These are phyloP conservation scores for Metaphire vulgaris DNA, from an alignment of 1,140 invertebrate genomes.

Conservation along the genomic window DNA sequence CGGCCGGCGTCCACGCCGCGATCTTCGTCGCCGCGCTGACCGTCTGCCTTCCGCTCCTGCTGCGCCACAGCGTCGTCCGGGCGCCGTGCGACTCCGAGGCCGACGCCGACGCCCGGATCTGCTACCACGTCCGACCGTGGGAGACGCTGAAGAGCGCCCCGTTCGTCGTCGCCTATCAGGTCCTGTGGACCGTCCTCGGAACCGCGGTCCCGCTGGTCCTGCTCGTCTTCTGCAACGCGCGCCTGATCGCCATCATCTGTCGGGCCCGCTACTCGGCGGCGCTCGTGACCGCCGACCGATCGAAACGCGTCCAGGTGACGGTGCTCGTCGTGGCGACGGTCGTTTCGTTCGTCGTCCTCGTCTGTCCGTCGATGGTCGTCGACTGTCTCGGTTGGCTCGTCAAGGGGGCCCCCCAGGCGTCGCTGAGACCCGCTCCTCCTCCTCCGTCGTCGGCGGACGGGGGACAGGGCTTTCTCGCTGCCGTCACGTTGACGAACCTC, in stretches of 20 bases:
- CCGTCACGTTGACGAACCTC: conserved; percentile 14
- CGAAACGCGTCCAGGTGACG: not conserved
- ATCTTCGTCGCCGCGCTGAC: not conserved
- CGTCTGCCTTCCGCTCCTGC: conserved; percentile 5
- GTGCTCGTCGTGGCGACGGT: conserved; percentile 19
- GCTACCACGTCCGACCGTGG: not conserved
- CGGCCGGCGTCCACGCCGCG: not conserved
- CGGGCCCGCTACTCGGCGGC: not conserved
- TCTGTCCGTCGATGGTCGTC: conserved; percentile 28
- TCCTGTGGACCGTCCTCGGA: conserved; percentile 20
- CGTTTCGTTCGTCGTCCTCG: conserved; percentile 23
- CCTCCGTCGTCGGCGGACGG: too few relatives aligned
- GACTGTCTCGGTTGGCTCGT: not conserved
- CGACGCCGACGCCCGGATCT: not conserved
- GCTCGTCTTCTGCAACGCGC: conserved; percentile 27
- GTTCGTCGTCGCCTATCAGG: conserved; percentile 5
- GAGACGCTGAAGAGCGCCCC: not conserved
- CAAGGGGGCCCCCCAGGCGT: too few relatives aligned
- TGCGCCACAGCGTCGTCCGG: not conserved
- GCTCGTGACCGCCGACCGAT: not conserved
- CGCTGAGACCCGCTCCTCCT: too few relatives aligned
- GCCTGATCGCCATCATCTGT: conserved; percentile 15
- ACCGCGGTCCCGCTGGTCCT: conserved; percentile 18
- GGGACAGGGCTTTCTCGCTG: not conserved
- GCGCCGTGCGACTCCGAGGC: conserved; percentile 6